Conservation (phyloP, 2,113 vertebrate species). For the Nerophis lumbriciformis region DNA sequence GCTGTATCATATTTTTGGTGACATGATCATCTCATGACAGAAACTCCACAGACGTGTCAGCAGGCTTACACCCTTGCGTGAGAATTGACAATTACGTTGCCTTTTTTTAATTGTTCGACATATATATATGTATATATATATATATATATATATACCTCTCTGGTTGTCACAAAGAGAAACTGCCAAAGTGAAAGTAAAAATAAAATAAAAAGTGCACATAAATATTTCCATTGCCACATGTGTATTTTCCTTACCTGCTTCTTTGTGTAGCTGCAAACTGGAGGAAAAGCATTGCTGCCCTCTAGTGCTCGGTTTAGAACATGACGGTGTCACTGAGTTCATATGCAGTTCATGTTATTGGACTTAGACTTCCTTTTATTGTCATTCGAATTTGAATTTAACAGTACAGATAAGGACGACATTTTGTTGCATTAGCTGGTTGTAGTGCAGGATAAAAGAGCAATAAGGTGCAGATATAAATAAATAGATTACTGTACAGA, state of each 20-base stretch:
- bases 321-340: neutral
- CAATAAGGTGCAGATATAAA: too few relatives aligned
- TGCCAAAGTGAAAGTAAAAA: conserved; percentile 51
- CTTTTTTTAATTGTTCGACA: neutral
- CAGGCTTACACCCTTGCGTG: too few relatives aligned
- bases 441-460: too few relatives aligned
- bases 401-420: too few relatives aligned
- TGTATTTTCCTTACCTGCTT: too few relatives aligned
- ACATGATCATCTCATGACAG: conserved; percentile 10
- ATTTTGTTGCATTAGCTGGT: too few relatives aligned
- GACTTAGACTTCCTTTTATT: neutral
- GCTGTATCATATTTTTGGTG: neutral
- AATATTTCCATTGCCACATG: neutral
- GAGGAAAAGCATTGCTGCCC: neutral
- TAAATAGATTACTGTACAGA: too few relatives aligned
- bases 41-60: conserved; percentile 15
- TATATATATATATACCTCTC: conserved; percentile 2
- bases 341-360: neutral
- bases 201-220: neutral
- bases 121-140: neutral
- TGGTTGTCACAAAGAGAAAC: conserved; percentile 18
- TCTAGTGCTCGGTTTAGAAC: conserved; percentile 1
- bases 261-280: too few relatives aligned
- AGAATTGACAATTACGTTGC: too few relatives aligned
- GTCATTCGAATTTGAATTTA: too few relatives aligned